Conservation (phyloP, 2,113 vertebrate species). For the Scortum barcoo region DNA sequence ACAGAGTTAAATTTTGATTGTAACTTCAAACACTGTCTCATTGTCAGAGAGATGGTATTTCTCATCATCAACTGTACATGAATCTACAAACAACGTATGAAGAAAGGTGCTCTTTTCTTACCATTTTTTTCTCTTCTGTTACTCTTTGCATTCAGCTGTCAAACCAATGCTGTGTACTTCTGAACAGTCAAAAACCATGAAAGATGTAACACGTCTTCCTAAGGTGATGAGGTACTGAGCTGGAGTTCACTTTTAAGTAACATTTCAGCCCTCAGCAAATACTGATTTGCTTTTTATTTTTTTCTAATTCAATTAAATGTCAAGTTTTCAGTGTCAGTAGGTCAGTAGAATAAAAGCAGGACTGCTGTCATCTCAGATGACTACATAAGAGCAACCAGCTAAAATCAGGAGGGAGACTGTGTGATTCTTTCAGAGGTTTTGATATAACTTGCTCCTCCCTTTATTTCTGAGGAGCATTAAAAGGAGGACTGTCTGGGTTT, state of each 20-base stretch:
- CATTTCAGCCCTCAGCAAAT: background rate
- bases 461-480: constrained; percentile 81
- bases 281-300: background rate
- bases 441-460: constrained; percentile 77
- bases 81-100: constrained; percentile 87
- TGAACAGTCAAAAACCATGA: constrained; percentile 49
- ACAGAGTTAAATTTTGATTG: constrained; percentile 32
- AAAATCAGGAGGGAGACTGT: constrained; percentile 83
- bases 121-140: constrained; percentile 53
- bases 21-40: constrained; percentile 70
- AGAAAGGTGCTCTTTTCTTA: constrained; percentile 92
- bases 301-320: background rate
- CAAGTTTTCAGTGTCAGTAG: background rate
- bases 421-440: constrained; percentile 84
- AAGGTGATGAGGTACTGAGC: constrained; percentile 85
- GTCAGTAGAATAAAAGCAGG: background rate
- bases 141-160: constrained; percentile 61
- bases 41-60: constrained; percentile 88
- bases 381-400: constrained; percentile 63
- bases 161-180: constrained; percentile 47
- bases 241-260: constrained; percentile 26
- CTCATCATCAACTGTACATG: constrained; percentile 77
- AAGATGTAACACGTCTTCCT: constrained; percentile 55
- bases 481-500: constrained; percentile 87
- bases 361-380: background rate